Base-by-base conservation (phyloP, 2,888 invertebrate species). In the Emmelina monodactyla region DNA sequence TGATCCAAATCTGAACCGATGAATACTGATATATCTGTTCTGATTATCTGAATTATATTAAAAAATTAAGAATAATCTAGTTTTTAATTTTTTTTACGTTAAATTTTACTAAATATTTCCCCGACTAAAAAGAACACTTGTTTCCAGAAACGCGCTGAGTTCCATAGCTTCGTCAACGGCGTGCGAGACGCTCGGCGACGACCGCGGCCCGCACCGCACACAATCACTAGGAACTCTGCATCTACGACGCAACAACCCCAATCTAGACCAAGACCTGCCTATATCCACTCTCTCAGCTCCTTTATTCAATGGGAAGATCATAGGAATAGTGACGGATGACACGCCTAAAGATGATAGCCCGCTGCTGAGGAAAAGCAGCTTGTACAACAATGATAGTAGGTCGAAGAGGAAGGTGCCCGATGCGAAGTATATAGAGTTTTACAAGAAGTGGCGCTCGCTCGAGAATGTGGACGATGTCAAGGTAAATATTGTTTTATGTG, bases 381-480 rank as follows among this genome's bases (percentile, higher is more conserved):
- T 72, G 25, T 59, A 62, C 51, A 62, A 64, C 53, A 67, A 70
- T 40, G 55, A 61, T 42, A 73, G 70, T 16, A 65, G 69, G 31
- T 55, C 66, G 40, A 67, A 68, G 32, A 59, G 66, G 41, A 73
- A 72, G 52, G 66, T 64, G 25, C 62, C 63, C 46, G 76, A 78
- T 49, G 53, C 69, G 3, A 66, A 67, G 46, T 76, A 76, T 53
- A 75, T 80, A 32, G 69, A 82, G 55, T 72, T 79, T 48, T 82
- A 83, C 46, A 90, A 90, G 66, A 84, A 89, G 54, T 92, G 92
- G 88, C 87, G 86, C 50, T 92, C 92, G 31, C 75, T 91, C 34
- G 92, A 92, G 67, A 85, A 87, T 44, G 83, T 91, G 31, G 64
- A 65, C 22, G 75, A 67, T 39, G 58, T 47, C 32, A 70, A 72